Evolutionary conservation across 2,888 invertebrate genomes (phyloP).

Genomic region (Camponotus fellah): DNA sequence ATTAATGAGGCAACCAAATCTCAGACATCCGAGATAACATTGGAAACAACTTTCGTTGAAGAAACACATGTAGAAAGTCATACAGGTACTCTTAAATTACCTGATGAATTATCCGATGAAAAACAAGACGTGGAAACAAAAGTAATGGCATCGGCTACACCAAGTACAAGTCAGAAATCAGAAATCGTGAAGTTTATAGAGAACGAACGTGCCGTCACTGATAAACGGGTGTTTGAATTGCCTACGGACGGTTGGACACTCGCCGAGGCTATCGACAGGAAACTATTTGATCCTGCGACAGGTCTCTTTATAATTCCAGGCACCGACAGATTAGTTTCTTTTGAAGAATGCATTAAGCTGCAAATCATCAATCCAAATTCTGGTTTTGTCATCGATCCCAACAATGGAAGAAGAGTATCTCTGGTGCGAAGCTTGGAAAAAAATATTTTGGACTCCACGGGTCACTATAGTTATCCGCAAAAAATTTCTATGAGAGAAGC

Average conservation of each 20-base stretch:
- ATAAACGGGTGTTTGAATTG: constrained; percentile 92
- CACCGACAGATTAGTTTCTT: constrained; percentile 93
- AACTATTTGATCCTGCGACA: constrained; percentile 93
- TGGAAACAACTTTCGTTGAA: neutral
- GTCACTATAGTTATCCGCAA: constrained; percentile 90
- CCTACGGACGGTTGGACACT: constrained; percentile 95
- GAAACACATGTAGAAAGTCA: constrained; percentile 17
- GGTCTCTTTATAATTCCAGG: constrained; percentile 95
- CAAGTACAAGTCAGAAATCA: constrained; percentile 56
- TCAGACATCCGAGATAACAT: constrained; percentile 9
- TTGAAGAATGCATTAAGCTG: constrained; percentile 95
- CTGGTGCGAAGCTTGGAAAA: constrained; percentile 92
- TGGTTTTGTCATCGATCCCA: constrained; percentile 93
- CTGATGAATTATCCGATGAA: neutral
- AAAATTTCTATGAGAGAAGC: constrained; percentile 92
- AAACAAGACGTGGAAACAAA: constrained; percentile 23
- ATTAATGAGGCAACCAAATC: constrained; percentile 15
- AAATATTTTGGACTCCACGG: constrained; percentile 92
- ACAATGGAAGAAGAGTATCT: constrained; percentile 90
- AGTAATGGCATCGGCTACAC: constrained; percentile 7
- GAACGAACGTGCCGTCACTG: constrained; percentile 82
- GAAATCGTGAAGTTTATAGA: constrained; percentile 60
- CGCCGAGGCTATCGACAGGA: constrained; percentile 93
- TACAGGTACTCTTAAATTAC: neutral
- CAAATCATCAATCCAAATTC: constrained; percentile 95